Conservation (phyloP, 1,140 invertebrate species). For the Papilio polyxenes region DNA sequence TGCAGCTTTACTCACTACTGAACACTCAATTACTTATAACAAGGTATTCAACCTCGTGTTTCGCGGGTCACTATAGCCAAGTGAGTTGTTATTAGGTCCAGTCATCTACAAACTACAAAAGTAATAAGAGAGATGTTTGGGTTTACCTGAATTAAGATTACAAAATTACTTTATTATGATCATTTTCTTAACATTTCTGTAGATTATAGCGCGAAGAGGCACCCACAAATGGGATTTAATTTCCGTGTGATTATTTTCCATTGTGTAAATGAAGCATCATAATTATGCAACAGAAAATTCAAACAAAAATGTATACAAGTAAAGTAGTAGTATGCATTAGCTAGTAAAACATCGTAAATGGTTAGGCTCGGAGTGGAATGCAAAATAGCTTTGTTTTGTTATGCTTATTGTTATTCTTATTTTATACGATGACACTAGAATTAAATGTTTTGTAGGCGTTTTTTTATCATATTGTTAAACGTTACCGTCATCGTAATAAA, state of each 20-base stretch:
- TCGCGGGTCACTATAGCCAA: background rate
- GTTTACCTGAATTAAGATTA: background rate
- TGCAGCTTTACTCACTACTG: background rate
- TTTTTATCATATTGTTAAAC: constrained; percentile 12
- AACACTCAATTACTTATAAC: constrained; percentile 9
- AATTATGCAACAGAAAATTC: background rate
- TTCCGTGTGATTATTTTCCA: background rate
- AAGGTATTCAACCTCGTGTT: constrained; percentile 18
- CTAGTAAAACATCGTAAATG: background rate
- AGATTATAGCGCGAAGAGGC: background rate
- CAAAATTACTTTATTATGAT: background rate
- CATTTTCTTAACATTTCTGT: background rate
- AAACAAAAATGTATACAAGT: background rate
- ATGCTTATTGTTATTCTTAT: constrained; percentile 28
- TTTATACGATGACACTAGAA: constrained; percentile 20
- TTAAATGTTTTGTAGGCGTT: constrained; percentile 19
- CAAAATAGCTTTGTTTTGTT: constrained; percentile 26
- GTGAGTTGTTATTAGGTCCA: background rate
- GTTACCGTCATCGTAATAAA: constrained; percentile 5
- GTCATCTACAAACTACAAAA: background rate
- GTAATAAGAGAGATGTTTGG: background rate
- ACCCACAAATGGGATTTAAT: background rate
- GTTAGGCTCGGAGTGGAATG: constrained; percentile 9
- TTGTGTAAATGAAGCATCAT: background rate
- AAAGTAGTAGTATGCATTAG: background rate